These are phyloP conservation scores for cattle (Bos taurus) DNA, from an alignment of 2,113 vertebrate genomes.

Conservation along the genomic window ARS-UCD2.0 NC_037347.1:33545501-33546000, in stretches of 20 bases:
- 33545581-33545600: not conserved
- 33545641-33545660: not conserved
- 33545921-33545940: not conserved
- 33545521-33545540: conserved; percentile 12
- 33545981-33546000: not conserved
- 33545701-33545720: accelerated
- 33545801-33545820: not conserved
- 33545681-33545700: not conserved
- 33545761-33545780: not conserved
- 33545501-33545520: not conserved
- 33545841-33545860: not conserved
- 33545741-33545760: not conserved
- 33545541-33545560: not conserved
- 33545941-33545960: not conserved
- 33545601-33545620: not conserved
- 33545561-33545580: not conserved
- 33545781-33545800: not conserved
- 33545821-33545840: not conserved
- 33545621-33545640: not conserved
- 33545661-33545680: too few relatives aligned
- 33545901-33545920: not conserved
- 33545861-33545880: not conserved
- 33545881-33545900: not conserved
- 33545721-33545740: too few relatives aligned
- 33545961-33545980: not conserved